Evolutionary conservation across 1,140 invertebrate species (phyloP), one percentile per base, ranked within the genome.

Genomic region (Brachionus paranguensis): DNA sequence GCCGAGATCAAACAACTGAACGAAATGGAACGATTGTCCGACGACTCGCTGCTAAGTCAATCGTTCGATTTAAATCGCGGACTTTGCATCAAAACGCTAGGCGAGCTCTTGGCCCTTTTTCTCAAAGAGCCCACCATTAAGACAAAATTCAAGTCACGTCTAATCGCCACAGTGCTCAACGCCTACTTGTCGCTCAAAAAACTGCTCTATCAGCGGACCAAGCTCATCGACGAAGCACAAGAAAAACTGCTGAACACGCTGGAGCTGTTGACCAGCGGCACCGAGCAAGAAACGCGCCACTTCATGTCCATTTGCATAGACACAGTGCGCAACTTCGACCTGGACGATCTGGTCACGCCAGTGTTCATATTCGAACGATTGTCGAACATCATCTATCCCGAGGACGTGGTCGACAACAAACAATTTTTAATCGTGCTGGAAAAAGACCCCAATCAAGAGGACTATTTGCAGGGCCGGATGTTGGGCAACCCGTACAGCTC

Each of bases 371-470:
- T 98, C 88, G 96, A 99, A 90, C 91, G 97, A 60, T 91, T 99
- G 0, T 99, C 96, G 87, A 98, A 96, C 6, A 96, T 98, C 79
- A 98, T 99, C 85, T 96, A 96, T 89, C 96, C 96, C 0, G 90
- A 90, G 87, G 84, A 84, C 14, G 68, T 65, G 0, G 68, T 84
- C n/a, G 60, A 81, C 12, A 14, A 95, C 37, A 83, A 94, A 0
- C 96, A 98, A 90, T 99, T 99, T 89, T 96, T 96, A 89, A 91
- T 99, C 53, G 95, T 94, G 0, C 90, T 99, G 14, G 97, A 99
- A 87, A 99, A 99, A 88, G 97, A 99, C 91, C 94, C 96, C 0
- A 96, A 98, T 87, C 97, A 99, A 87, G 97, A 99, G 91, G 97
- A 99, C 89, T 99, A 98, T 89, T 91, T 99, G 84, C 95, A 95